phyloP scores from a whole-genome alignment of 2,113 vertebrate species.

The Anguilla rostrata region DNA sequence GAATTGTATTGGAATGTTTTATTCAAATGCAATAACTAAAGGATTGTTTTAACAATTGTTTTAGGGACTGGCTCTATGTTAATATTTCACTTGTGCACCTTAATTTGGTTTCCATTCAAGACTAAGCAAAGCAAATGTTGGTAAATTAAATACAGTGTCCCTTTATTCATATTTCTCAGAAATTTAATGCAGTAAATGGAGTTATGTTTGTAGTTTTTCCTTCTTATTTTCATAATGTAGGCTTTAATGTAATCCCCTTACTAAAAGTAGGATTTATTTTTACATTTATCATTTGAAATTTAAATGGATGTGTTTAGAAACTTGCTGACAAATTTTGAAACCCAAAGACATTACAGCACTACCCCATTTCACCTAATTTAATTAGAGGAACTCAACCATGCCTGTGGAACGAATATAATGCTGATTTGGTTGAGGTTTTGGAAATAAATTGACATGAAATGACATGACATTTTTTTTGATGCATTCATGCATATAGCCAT shows the following conservation, averaged over 20 bases:
- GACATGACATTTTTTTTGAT: too few relatives aligned
- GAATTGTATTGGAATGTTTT: conserved; percentile 47
- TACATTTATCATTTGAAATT: conserved; percentile 92
- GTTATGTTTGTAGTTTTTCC: conserved; percentile 74
- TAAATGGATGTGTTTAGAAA: conserved; percentile 80
- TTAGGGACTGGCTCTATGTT: conserved; percentile 51
- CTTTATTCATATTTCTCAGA: conserved; percentile 55
- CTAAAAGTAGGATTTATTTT: conserved; percentile 74
- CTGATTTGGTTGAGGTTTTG: not conserved
- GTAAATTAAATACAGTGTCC: conserved; percentile 67
- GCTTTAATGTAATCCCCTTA: conserved; percentile 80
- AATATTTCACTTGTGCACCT: conserved; percentile 63
- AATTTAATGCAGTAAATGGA: conserved; percentile 67
- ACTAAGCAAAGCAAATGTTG: conserved; percentile 70
- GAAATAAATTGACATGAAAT: not conserved
- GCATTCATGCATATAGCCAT: not conserved
- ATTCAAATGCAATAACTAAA: conserved; percentile 46
- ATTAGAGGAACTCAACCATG: conserved; percentile 58
- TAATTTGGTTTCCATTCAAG: conserved; percentile 69
- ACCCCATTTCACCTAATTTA: conserved; percentile 69
- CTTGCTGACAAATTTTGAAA: conserved; percentile 84
- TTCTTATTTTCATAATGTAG: conserved; percentile 77
- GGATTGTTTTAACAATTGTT: conserved; percentile 36
- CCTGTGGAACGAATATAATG: conserved; percentile 28
- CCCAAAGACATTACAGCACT: conserved; percentile 69